Percentiles rank a stretch among this genome's conserved stretches.
phyloP scores from a whole-genome alignment of 2,888 invertebrate genomes.

The Synergus umbraculus region DNA sequence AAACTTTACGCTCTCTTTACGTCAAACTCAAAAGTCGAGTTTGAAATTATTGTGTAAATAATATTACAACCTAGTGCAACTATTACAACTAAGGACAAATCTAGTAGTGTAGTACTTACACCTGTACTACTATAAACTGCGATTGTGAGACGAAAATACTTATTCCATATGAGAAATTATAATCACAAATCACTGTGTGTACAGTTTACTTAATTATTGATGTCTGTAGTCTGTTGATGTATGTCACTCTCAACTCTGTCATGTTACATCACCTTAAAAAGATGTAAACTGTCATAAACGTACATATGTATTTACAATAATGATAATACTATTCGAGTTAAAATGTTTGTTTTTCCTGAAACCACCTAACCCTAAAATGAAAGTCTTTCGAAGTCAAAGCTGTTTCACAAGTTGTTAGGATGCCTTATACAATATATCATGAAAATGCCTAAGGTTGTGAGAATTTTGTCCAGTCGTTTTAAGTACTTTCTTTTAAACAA shows the following conservation, averaged over 20 bases:
- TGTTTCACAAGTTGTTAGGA: not conserved
- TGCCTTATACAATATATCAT: not conserved
- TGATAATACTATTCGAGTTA: not conserved
- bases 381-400: not conserved
- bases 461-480: too few relatives aligned
- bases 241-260: too few relatives aligned
- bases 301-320: not conserved
- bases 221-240: not conserved
- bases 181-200: not conserved
- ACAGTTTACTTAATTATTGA: not conserved
- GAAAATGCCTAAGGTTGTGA: too few relatives aligned
- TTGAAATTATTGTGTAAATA: not conserved
- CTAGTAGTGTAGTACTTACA: constrained; percentile 5
- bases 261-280: not conserved
- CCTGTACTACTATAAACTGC: not conserved
- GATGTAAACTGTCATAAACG: not conserved
- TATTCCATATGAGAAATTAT: constrained; percentile 9
- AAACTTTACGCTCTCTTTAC: not conserved
- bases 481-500: too few relatives aligned
- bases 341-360: not conserved
- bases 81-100: not conserved
- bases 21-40: not conserved
- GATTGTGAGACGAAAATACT: not conserved
- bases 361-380: not conserved
- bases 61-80: constrained; percentile 1